Conservation (phyloP, 2,888 invertebrate species). For the Clepsis dumicolana region DNA sequence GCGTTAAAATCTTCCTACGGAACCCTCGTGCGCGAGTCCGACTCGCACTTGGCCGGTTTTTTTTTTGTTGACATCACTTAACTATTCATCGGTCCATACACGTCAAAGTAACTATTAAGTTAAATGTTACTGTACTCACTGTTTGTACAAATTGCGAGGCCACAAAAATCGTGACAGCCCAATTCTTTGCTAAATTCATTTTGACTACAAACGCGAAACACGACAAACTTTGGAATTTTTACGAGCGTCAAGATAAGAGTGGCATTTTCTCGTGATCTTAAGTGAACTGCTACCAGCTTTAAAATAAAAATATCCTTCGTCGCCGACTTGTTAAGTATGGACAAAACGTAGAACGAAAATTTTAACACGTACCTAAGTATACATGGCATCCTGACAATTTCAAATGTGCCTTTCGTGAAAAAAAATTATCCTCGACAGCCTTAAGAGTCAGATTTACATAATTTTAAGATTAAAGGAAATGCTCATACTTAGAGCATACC, state of each 20-base stretch:
- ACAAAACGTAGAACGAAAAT: too few relatives aligned
- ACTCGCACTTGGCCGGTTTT: too few relatives aligned
- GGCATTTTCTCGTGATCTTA: not conserved
- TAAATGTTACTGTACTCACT: not conserved
- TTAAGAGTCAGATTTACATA: too few relatives aligned
- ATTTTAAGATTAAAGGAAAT: too few relatives aligned
- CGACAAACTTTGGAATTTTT: not conserved
- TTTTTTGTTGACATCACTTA: not conserved
- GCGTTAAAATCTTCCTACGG: too few relatives aligned
- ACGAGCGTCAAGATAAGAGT: not conserved
- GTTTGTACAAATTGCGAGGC: slow-evolving; percentile 7
- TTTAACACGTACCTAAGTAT: too few relatives aligned
- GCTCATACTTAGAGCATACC: too few relatives aligned
- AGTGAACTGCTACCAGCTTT: not conserved
- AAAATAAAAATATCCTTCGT: not conserved
- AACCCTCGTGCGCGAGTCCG: too few relatives aligned
- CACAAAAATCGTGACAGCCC: not conserved
- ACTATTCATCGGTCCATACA: not conserved
- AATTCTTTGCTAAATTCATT: slow-evolving; percentile 16
- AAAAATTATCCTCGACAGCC: too few relatives aligned
- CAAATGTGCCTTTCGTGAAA: too few relatives aligned
- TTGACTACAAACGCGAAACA: slow-evolving; percentile 9
- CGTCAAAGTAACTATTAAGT: not conserved
- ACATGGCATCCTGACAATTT: too few relatives aligned
- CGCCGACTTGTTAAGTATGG: too few relatives aligned